Evolutionary conservation across 2,113 vertebrate genomes (phyloP).

Genomic region (Naja naja): DNA sequence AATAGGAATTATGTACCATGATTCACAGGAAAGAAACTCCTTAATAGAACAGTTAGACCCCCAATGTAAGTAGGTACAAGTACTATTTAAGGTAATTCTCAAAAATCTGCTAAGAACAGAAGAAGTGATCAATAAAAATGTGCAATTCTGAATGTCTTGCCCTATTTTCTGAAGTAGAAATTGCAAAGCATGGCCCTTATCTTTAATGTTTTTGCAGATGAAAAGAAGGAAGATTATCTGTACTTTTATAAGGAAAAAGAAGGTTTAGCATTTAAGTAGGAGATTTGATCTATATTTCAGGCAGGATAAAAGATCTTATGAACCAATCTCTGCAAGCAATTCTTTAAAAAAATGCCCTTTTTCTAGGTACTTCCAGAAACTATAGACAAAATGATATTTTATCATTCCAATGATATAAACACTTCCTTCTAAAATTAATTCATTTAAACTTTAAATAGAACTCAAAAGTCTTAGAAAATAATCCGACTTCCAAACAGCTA

Average conservation of each 20-base stretch:
- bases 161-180: constrained; percentile 49
- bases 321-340: constrained; percentile 63
- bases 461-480: constrained; percentile 48
- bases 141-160: constrained; percentile 55
- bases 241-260: constrained; percentile 46
- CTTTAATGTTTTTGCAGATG: constrained; percentile 38
- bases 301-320: constrained; percentile 52
- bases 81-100: constrained; percentile 52
- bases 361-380: constrained; percentile 41
- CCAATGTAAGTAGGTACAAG: constrained; percentile 62
- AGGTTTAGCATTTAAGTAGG: constrained; percentile 62
- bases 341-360: constrained; percentile 53
- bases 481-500: constrained; percentile 47
- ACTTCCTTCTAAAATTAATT: constrained; percentile 45
- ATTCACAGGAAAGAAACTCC: constrained; percentile 52
- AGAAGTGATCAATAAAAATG: constrained; percentile 49
- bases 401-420: constrained; percentile 40
- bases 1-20: constrained; percentile 59
- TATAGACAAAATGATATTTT: constrained; percentile 32
- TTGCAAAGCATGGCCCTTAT: constrained; percentile 49
- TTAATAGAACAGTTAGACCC: constrained; percentile 48
- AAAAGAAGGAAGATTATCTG: constrained; percentile 53
- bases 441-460: constrained; percentile 45
- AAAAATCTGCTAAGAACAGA: constrained; percentile 47
- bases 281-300: constrained; percentile 55